Conservation (phyloP, 2,797 vertebrate genomes). For the Eidolon dupreanum region DNA sequence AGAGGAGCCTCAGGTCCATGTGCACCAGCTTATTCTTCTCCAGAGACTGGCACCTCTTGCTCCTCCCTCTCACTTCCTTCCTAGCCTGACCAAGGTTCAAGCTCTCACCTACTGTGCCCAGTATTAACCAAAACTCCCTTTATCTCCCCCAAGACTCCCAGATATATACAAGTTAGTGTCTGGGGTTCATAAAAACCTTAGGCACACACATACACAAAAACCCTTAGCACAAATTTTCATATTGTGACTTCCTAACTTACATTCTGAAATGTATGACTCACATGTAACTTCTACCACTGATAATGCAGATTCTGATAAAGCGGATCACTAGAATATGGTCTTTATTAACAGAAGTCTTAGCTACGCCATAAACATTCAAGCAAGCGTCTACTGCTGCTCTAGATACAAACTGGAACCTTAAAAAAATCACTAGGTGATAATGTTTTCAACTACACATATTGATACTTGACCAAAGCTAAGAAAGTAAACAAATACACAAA, state of each 20-base stretch:
- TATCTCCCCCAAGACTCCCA: not conserved
- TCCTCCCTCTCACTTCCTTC: not conserved
- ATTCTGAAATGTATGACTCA: slow-evolving; percentile 26
- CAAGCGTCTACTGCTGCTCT: not conserved
- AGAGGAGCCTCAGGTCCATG: not conserved
- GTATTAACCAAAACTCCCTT: slow-evolving; percentile 5
- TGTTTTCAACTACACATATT: slow-evolving; percentile 32
- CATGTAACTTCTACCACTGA: not conserved
- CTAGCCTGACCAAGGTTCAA: not conserved
- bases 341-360: slow-evolving; percentile 23
- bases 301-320: slow-evolving; percentile 52
- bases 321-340: not conserved
- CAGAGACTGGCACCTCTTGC: not conserved
- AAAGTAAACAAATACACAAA: slow-evolving; percentile 38
- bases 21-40: not conserved
- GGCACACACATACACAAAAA: not conserved
- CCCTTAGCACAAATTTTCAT: not conserved
- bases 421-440: slow-evolving; percentile 38
- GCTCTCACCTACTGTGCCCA: not conserved
- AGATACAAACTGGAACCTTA: slow-evolving; percentile 38
- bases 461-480: not conserved
- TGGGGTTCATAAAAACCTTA: not conserved
- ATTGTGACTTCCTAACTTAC: not conserved
- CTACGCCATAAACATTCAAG: slow-evolving; percentile 10
- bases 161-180: not conserved